Percentiles rank a stretch among this genome's conserved stretches.
Evolutionary conservation across 2,113 vertebrate genomes (phyloP).

Genomic region (Anguilla rostrata): DNA sequence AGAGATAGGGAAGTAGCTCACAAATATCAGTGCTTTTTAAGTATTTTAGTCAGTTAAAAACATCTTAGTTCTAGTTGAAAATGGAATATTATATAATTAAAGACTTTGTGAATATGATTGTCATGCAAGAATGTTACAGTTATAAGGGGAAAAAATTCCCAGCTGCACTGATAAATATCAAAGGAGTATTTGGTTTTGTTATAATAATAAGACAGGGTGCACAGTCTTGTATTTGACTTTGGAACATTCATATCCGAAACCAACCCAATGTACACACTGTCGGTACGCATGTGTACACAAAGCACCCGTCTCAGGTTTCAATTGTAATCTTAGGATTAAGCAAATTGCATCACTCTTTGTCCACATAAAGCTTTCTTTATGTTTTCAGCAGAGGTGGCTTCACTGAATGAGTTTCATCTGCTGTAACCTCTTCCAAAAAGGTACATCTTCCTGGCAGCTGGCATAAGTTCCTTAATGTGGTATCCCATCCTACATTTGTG

Average conservation of each 20-base stretch:
- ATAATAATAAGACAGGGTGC: background rate
- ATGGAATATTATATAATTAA: no score
- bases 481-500: background rate
- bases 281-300: background rate
- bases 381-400: background rate
- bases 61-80: no score
- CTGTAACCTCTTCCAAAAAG: background rate
- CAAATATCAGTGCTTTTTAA: no score
- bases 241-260: background rate
- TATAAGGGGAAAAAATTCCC: no score
- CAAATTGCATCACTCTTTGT: slow-evolving; percentile 1
- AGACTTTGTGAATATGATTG: no score
- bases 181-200: background rate
- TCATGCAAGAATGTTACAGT: no score
- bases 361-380: slow-evolving; percentile 11
- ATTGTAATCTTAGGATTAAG: background rate
- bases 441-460: background rate
- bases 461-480: background rate
- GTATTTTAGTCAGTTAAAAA: no score
- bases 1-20: no score
- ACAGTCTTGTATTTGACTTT: background rate
- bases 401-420: background rate
- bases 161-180: background rate
- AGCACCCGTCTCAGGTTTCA: background rate
- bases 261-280: background rate